These are phyloP conservation scores for Zaprionus bogoriensis DNA, from an alignment of 2,888 invertebrate species.

Conservation along the genomic window DNA sequence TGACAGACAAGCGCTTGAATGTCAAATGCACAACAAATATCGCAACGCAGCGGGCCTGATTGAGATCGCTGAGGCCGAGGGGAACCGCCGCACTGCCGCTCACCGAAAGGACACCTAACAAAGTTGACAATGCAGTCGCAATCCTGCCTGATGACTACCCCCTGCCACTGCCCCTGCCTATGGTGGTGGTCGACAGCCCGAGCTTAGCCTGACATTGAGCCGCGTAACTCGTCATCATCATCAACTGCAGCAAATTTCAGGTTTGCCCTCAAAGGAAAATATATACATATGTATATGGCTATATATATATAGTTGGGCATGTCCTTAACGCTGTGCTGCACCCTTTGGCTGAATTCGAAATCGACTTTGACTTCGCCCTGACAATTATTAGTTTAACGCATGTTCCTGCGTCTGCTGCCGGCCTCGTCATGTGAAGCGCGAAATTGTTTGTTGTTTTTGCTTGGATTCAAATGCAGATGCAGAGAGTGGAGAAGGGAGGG, in stretches of 20 bases:
- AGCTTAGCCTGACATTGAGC: conserved; percentile 64
- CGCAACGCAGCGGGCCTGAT: conserved; percentile 36
- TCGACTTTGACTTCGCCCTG: conserved; percentile 78
- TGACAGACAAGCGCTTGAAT: conserved; percentile 79
- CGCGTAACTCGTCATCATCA: conserved; percentile 69
- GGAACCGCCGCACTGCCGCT: no score
- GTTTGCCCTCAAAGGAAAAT: conserved; percentile 34
- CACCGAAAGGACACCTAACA: conserved; percentile 42
- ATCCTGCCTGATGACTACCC: conserved; percentile 16
- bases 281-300: no score
- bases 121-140: conserved; percentile 40
- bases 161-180: conserved; percentile 10
- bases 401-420: conserved; percentile 54
- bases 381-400: conserved; percentile 81
- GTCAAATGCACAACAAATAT: conserved; percentile 69
- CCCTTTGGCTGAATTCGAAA: conserved; percentile 47
- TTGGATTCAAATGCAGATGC: conserved; percentile 65
- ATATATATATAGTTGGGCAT: no score
- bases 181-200: conserved; percentile 22
- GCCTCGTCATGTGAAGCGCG: conserved; percentile 64
- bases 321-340: conserved; percentile 42
- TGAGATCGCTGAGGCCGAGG: conserved; percentile 59
- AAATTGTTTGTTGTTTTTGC: conserved; percentile 77
- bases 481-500: background rate
- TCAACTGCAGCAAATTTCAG: conserved; percentile 32